Percentiles rank a stretch among this genome's conserved stretches.
These are phyloP conservation scores for Luperina testacea DNA, from an alignment of 2,888 invertebrate genomes.

Conservation along the genomic window DNA sequence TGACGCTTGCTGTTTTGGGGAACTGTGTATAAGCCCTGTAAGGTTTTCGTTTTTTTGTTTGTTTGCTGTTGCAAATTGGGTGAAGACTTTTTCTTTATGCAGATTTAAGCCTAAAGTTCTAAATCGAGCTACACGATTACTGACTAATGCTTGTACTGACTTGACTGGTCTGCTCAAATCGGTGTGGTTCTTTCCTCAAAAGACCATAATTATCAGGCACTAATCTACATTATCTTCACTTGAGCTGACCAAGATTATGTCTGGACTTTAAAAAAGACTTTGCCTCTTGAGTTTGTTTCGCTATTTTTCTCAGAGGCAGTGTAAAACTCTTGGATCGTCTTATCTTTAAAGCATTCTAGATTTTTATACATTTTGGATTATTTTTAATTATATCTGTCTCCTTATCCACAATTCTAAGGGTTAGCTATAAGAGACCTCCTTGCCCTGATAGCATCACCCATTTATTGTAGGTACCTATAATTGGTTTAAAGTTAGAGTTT, in stretches of 20 bases:
- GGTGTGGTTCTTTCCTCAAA: background rate
- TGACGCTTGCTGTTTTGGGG: conserved; percentile 33
- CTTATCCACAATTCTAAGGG: background rate
- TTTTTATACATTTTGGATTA: background rate
- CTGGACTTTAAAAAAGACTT: background rate
- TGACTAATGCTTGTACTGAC: background rate
- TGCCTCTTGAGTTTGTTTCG: background rate
- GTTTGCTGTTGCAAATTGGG: conserved; percentile 31
- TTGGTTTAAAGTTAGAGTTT: no score
- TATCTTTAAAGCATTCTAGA: background rate
- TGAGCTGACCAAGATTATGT: background rate
- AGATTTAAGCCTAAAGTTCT: background rate
- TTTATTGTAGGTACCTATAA: background rate
- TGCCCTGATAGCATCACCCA: background rate
- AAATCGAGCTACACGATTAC: background rate
- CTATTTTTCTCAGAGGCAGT: background rate
- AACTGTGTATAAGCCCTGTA: conserved; percentile 21
- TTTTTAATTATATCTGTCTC: background rate
- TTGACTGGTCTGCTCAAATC: background rate
- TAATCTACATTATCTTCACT: background rate
- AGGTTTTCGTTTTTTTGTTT: conserved; percentile 19
- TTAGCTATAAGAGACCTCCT: background rate
- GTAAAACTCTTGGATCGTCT: background rate
- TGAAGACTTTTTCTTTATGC: background rate
- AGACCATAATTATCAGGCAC: background rate